phyloP scores from a whole-genome alignment of 2,888 invertebrate species.

The Eupithecia pulchellata region DNA sequence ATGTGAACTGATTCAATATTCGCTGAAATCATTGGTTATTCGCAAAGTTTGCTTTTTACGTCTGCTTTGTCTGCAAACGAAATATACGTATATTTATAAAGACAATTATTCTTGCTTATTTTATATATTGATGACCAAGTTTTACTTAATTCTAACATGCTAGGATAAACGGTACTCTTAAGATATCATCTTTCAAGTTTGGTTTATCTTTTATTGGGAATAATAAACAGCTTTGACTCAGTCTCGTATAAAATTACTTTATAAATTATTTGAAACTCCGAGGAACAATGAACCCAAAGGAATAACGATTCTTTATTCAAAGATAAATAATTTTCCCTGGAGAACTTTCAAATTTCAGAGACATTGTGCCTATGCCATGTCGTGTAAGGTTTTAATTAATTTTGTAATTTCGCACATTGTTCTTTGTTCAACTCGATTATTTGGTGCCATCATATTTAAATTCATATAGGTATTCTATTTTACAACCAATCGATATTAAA shows the following conservation, averaged over 20 bases:
- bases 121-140: not conserved
- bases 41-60: not conserved
- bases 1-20: conserved; percentile 15
- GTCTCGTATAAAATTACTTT: not conserved
- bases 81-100: too few relatives aligned
- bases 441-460: not conserved
- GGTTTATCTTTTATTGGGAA: not conserved
- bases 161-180: not conserved
- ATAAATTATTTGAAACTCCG: conserved; percentile 12
- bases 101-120: not conserved
- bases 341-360: conserved; percentile 29
- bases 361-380: conserved; percentile 4
- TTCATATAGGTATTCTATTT: not conserved
- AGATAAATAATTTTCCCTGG: conserved; percentile 25
- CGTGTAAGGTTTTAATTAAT: not conserved
- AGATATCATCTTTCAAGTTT: not conserved
- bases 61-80: too few relatives aligned
- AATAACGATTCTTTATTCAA: conserved; percentile 23
- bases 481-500: not conserved
- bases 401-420: not conserved
- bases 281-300: conserved; percentile 13
- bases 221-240: not conserved
- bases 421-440: not conserved
- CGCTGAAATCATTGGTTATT: conserved; percentile 16
- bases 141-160: not conserved